A percentile compares a stretch with the other conserved stretches of the same genome.
These are phyloP conservation scores for Hypotaenidia okinawae DNA, from an alignment of 2,797 vertebrate genomes.

Conservation along the genomic window DNA sequence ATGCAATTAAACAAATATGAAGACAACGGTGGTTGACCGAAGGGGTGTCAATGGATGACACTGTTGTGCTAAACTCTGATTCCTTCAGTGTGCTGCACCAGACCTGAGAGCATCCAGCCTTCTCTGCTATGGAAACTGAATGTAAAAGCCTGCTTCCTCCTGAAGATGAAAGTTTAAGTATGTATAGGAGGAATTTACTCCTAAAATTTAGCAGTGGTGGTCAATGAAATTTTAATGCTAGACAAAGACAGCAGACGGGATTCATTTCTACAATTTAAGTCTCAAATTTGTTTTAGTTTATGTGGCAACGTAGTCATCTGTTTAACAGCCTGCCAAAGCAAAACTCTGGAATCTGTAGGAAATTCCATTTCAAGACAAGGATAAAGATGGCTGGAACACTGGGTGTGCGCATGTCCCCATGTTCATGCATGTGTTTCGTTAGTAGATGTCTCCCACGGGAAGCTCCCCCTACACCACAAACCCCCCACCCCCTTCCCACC, in stretches of 20 bases:
- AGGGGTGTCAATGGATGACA: neutral
- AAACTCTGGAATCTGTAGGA: neutral
- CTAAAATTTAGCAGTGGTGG: neutral
- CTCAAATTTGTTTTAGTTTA: conserved; percentile 8
- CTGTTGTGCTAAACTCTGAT: neutral
- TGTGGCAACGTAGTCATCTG: neutral
- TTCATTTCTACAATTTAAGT: conserved; percentile 48
- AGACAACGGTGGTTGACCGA: neutral
- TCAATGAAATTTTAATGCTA: conserved; percentile 8
- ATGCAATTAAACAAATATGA: neutral
- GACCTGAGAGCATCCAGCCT: neutral
- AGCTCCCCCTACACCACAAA: neutral
- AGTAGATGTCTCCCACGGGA: neutral
- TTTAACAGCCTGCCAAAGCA: neutral
- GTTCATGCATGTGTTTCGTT: neutral
- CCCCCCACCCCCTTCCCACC: too few relatives aligned
- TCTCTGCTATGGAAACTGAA: neutral
- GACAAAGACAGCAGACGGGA: conserved; percentile 1
- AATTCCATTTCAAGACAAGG: neutral
- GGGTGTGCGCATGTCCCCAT: too few relatives aligned
- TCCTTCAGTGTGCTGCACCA: neutral
- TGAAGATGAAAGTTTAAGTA: neutral
- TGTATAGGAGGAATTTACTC: neutral
- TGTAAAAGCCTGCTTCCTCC: neutral
- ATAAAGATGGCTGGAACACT: neutral